These are phyloP conservation scores for Pipistrellus pipistrellus DNA, from an alignment of 2,797 vertebrate species.

Conservation along the genomic window DNA sequence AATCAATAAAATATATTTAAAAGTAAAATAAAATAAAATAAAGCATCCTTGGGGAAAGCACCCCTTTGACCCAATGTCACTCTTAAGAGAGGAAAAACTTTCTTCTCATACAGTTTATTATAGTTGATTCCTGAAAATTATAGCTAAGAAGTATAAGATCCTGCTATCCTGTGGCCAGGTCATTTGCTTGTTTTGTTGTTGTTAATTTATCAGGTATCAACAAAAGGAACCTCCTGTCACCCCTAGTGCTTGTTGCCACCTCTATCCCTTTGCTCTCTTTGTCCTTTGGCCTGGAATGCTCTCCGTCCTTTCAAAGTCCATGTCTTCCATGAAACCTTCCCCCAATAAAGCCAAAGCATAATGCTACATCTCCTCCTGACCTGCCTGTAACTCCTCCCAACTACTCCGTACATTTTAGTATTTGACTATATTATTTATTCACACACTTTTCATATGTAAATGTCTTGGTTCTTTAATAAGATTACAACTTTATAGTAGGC, in stretches of 20 bases:
- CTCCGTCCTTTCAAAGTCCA: neutral
- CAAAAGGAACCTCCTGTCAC: neutral
- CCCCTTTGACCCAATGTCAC: constrained; percentile 19
- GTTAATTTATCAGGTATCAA: neutral
- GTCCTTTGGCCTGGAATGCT: neutral
- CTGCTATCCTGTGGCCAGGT: neutral
- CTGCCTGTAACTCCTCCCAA: neutral
- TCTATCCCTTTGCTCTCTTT: neutral
- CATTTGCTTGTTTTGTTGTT: neutral
- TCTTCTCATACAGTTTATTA: neutral
- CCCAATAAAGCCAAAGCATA: neutral
- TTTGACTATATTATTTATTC: constrained; percentile 4
- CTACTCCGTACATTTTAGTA: neutral
- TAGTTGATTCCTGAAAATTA: constrained; percentile 25
- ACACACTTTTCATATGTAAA: neutral
- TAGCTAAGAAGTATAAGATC: neutral
- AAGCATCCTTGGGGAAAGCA: constrained; percentile 3
- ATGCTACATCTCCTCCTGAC: neutral
- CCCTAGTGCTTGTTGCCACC: neutral
- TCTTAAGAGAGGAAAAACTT: neutral
- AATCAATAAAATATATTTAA: no score
- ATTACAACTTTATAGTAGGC: neutral
- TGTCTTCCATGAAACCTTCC: neutral
- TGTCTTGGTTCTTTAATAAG: constrained; percentile 32
- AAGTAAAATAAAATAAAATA: neutral